Base-by-base conservation (phyloP, 2,797 vertebrate species). In the Spheniscus humboldti region DNA sequence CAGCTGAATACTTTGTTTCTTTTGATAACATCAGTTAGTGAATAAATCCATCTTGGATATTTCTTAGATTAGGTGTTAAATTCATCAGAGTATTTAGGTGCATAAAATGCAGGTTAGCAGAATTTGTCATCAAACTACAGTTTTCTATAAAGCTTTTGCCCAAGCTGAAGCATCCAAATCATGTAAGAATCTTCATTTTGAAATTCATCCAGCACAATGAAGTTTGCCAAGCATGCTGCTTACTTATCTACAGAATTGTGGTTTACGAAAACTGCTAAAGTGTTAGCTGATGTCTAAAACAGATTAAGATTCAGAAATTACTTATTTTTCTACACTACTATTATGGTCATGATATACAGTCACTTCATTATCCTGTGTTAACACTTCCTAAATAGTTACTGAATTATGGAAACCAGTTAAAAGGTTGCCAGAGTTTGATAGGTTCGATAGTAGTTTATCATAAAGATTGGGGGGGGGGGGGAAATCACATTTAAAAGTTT, bases 361-460 rank as follows among this genome's bases (percentile, higher is more conserved):
- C 28, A 14, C 33, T 81, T 69, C 30, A 64, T 41, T 64, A 47
- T 24, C n/a, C 18, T 73, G 9, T 55, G 30, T 47, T 67, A 60
- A 47, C 10, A 55, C 62, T 68, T 87, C 18, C 24, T 77, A 69
- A 66, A 57, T 18, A 35, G 11, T 33, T 62, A 53, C 6, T 71
- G 7, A 73, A 45, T 41, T 52, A 39, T 43, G 47, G 66, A 56
- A 81, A 24, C 0, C 8, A 62, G 3, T 55, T n/a, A 68, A 76
- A 79, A 24, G 4, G 47, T 81, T 60, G 10, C 9, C 11, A 0
- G 0, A 64, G 23, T 0, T 7, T 59, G 10, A 52, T 4, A 73
- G 4, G 19, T 30, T 68, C 68, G 7, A 64, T 24, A 30, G 14
- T 2, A 47, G 12, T 11, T 47, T 60, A 43, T 17, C 3, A 14